Evolutionary conservation across 2,888 invertebrate genomes (phyloP).

Genomic region (Lapara coniferarum): DNA sequence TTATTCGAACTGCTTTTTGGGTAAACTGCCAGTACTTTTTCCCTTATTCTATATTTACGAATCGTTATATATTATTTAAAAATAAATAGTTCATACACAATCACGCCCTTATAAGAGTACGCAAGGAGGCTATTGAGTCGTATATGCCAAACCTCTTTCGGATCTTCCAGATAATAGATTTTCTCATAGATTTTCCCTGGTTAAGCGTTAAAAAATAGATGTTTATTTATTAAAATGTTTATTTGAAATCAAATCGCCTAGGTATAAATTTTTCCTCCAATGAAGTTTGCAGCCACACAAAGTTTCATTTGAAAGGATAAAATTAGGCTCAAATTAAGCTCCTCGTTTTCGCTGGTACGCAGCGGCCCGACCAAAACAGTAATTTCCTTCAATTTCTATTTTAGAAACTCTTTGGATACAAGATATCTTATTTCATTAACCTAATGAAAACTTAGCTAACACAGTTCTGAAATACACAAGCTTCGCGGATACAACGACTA

Average conservation of each 20-base stretch:
- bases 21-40: no score
- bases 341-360: constrained; percentile 38
- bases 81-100: background rate
- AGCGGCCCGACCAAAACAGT: constrained; percentile 40
- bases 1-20: background rate
- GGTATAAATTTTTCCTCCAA: no score
- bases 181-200: no score
- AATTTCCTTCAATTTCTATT: constrained; percentile 58
- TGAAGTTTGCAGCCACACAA: background rate
- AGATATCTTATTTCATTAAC: constrained; percentile 73
- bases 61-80: background rate
- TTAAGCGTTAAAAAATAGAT: no score
- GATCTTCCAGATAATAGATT: no score
- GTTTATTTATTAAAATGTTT: background rate
- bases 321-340: constrained; percentile 48
- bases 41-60: no score
- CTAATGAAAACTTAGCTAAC: constrained; percentile 70
- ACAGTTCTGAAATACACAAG: constrained; percentile 59
- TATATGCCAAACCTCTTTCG: no score
- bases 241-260: no score
- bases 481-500: constrained; percentile 38
- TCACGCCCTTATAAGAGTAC: no score
- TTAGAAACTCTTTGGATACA: constrained; percentile 57
- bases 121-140: no score
- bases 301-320: constrained; percentile 2